phyloP scores from a whole-genome alignment of 2,113 vertebrate species.

The Colaptes auratus region DNA sequence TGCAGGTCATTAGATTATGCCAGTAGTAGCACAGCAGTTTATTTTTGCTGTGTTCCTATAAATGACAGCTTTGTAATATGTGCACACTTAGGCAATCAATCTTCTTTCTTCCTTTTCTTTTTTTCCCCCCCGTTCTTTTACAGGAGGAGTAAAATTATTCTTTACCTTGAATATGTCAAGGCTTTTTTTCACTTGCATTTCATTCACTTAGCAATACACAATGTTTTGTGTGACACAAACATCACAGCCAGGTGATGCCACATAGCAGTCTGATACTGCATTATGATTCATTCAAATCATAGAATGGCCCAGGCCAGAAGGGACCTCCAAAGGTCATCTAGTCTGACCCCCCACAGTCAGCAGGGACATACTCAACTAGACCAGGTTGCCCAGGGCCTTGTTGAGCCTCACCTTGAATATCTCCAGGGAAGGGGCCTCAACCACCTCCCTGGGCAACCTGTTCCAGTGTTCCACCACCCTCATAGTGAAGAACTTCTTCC shows the following conservation, averaged over 20 bases:
- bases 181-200: background rate
- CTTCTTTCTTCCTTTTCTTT: background rate
- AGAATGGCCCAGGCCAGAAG: background rate
- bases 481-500: no score
- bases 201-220: background rate
- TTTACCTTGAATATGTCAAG: background rate
- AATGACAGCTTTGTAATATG: slow-evolving; percentile 43
- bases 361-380: no score
- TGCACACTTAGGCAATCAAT: background rate
- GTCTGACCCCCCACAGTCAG: no score
- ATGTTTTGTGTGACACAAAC: background rate
- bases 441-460: no score
- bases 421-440: no score
- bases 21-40: slow-evolving; percentile 48
- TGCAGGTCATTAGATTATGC: slow-evolving; percentile 32
- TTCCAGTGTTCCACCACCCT: no score
- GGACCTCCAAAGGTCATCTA: no score
- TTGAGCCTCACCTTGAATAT: no score
- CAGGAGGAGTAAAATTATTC: background rate
- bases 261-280: background rate
- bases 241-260: background rate
- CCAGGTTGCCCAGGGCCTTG: no score
- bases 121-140: background rate
- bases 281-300: background rate
- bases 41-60: slow-evolving; percentile 36